Conservation (phyloP, 2,113 vertebrate genomes). For the Erpornis zantholeuca region DNA sequence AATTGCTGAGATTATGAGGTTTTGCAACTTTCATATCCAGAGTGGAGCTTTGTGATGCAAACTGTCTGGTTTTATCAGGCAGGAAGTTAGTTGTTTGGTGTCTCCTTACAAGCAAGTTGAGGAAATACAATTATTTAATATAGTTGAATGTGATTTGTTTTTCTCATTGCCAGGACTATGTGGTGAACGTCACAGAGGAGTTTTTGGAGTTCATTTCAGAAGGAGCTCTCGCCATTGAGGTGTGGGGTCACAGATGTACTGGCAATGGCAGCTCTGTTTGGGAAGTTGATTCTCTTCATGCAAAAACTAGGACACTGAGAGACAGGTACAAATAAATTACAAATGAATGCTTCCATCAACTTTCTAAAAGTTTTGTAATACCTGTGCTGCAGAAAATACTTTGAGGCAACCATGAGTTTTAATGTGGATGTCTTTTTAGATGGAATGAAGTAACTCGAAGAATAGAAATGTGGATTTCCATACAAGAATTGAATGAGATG, state of each 20-base stretch:
- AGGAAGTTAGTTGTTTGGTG: neutral
- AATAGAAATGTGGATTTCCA: constrained; percentile 92
- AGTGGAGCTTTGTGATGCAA: neutral
- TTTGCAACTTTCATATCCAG: neutral
- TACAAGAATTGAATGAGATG: constrained; percentile 93
- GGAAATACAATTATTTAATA: neutral
- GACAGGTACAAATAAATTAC: constrained; percentile 80
- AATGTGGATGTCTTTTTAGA: constrained; percentile 62
- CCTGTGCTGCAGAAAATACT: neutral
- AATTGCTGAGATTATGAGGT: neutral
- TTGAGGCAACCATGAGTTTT: neutral
- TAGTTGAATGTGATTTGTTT: neutral
- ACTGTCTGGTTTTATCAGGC: neutral
- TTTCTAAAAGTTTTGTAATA: neutral
- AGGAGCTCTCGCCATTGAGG: constrained; percentile 94
- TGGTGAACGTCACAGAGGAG: constrained; percentile 92
- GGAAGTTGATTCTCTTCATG: constrained; percentile 90
- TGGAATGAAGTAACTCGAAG: constrained; percentile 95
- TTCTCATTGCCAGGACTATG: constrained; percentile 80
- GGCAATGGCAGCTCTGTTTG: constrained; percentile 88
- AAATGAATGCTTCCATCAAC: neutral
- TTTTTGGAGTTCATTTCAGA: constrained; percentile 98
- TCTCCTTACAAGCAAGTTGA: neutral
- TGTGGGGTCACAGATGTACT: constrained; percentile 95
- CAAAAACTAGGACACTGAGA: constrained; percentile 87